phyloP scores from a whole-genome alignment of 1,140 invertebrate species.

The Platorchestia sp. region DNA sequence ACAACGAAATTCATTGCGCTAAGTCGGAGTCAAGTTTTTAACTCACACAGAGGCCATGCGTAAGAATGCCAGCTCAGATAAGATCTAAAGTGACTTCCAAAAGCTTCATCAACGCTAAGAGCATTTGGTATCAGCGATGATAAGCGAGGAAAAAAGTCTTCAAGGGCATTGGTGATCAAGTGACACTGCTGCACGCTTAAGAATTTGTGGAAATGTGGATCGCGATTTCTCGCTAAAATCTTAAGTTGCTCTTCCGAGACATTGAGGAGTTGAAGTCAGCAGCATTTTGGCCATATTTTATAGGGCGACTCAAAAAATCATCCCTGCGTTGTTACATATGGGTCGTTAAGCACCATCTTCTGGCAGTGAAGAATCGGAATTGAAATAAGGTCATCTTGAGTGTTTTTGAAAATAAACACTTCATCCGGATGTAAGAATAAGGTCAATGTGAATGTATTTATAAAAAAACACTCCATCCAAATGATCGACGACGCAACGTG shows the following conservation, averaged over 20 bases:
- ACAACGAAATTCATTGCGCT: background rate
- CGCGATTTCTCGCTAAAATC: background rate
- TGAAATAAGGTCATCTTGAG: no score
- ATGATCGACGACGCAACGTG: background rate
- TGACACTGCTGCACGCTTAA: background rate
- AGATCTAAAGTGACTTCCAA: background rate
- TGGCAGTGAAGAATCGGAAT: no score
- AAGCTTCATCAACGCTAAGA: background rate
- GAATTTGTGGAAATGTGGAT: background rate
- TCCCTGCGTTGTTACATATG: background rate
- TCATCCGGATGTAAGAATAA: no score
- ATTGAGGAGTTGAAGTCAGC: background rate
- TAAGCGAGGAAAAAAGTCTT: background rate
- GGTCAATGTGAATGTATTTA: no score
- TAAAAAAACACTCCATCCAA: background rate
- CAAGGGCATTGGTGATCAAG: background rate
- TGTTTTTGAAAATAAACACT: background rate
- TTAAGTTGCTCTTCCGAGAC: background rate
- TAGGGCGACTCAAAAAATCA: background rate
- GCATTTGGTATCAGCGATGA: background rate
- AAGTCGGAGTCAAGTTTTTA: background rate
- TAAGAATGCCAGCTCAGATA: background rate
- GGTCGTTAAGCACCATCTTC: background rate
- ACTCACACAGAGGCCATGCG: background rate
- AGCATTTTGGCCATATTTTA: background rate